A percentile compares a stretch with the other conserved stretches of the same genome.
Evolutionary conservation across 2,888 invertebrate genomes (phyloP).

Genomic region (Tinea pellionella): DNA sequence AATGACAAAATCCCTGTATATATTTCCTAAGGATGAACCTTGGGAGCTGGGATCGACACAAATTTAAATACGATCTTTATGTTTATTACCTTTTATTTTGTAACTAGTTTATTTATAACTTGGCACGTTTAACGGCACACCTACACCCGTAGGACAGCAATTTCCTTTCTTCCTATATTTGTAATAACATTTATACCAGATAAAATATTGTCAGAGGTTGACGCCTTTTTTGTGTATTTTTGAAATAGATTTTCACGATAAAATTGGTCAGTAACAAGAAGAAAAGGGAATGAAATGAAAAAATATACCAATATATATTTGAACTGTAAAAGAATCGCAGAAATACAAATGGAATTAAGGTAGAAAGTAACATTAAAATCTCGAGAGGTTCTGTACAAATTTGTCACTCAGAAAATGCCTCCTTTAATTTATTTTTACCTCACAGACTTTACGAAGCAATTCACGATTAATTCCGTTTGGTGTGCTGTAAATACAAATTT

Average conservation of each 20-base stretch:
- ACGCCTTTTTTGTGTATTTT: too few relatives aligned
- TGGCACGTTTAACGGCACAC: neutral
- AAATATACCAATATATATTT: neutral
- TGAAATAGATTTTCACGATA: too few relatives aligned
- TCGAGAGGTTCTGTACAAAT: slow-evolving; percentile 8
- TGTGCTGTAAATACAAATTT: slow-evolving; percentile 8
- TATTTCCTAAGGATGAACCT: too few relatives aligned
- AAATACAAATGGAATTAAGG: slow-evolving; percentile 10
- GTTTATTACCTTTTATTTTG: too few relatives aligned
- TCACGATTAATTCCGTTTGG: slow-evolving; percentile 9
- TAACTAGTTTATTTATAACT: too few relatives aligned
- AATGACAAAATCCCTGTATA: too few relatives aligned
- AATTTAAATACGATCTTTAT: too few relatives aligned
- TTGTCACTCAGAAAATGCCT: slow-evolving; percentile 10
- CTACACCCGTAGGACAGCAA: neutral
- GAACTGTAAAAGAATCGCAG: slow-evolving; percentile 11
- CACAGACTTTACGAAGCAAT: slow-evolving; percentile 6
- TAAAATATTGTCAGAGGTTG: neutral
- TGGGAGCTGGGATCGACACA: too few relatives aligned
- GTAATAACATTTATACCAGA: neutral
- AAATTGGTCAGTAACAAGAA: too few relatives aligned
- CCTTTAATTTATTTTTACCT: slow-evolving; percentile 12
- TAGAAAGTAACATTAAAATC: neutral
- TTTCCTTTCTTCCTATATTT: neutral
- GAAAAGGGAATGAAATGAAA: neutral